Base-by-base conservation (phyloP, 64 coral and sea anemone species). In the Acropora yongei region DNA sequence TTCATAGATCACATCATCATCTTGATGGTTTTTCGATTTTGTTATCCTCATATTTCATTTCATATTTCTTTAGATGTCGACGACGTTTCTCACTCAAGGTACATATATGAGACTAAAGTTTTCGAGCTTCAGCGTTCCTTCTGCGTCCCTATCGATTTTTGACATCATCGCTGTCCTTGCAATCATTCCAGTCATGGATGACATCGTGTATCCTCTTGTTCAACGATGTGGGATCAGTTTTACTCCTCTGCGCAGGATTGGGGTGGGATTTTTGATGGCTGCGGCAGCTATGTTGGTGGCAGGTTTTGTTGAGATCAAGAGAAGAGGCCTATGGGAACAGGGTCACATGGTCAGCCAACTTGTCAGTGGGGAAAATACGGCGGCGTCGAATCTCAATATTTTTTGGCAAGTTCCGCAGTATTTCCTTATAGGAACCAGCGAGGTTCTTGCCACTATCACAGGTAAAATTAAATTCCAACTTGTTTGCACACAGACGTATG, bases 401-500 rank as follows among this genome's bases (percentile, higher is more conserved):
- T n/a, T n/a, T n/a, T n/a, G 88, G 76, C 95, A 96, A 79, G 81
- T 92, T 16, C 95, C 95, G 45, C 95, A 96, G 50, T 96, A 89
- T 77, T 13, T 86, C 14, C 78, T 96, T 18, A 80, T 96, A 90
- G 95, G 95, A 44, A 49, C 87, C 3, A 96, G 95, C 90, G 95
- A 96, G 39, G 95, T 96, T 18, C 77, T 96, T 4, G 82, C 87
- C n/a, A 82, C 75, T 89, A 87, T 96, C 50, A 93, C 95, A 80
- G 91, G 95, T 92, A 79, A n/a, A n/a, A n/a, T n/a, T n/a, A n/a
- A n/a, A n/a, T n/a, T n/a, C n/a, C n/a, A n/a, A n/a, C n/a, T n/a
- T n/a, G n/a, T n/a, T n/a, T n/a, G n/a, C n/a, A n/a, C n/a, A n/a
- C n/a, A n/a, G n/a, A n/a, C n/a, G n/a, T n/a, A n/a, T n/a, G n/a